Evolutionary conservation across 2,113 vertebrate genomes (phyloP), one percentile per base, ranked within the genome.

Genomic region (Gasterosteus aculeatus): DNA sequence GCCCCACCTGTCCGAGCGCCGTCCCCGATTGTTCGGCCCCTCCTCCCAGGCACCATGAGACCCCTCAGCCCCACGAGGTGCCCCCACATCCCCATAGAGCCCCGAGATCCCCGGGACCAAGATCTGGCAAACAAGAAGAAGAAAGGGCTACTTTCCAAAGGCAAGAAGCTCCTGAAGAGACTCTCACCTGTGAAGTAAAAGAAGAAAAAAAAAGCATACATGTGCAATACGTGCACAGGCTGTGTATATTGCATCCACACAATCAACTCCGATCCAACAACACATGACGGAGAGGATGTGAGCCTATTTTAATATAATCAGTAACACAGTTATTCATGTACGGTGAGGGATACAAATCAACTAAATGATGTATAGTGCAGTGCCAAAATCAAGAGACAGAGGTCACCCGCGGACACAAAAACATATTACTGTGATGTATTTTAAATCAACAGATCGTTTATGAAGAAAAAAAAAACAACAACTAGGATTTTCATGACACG

Each of bases 61-160:
- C 94, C 95, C 87, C 95, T 96, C 81, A 96, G 96, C 89, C 97
- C 97, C 33, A 92, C 95, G 65, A 95, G 92, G 85, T 88, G 67
- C 47, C 87, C 79, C 22, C 82, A 76, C 12, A 6, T 84, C 26
- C 87, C 85, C 0, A 54, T 86, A 76, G 87, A 86, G 22, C 69
- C 83, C 46, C 75, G 94, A 89, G 95, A 95, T 49, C 71, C 85
- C 33, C 72, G 94, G 89, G 96, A 95, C 16, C 96, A 96, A 92
- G 96, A 96, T 84, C 88, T 97, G 91, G 81, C 96, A 75, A 96
- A 96, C 92, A 98, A 95, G 94, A 99, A 98, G 95, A 99, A 97
- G 94, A 98, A 98, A 93, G 97, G 98, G 92, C 95, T 99, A 63
- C 95, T 99, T 73, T 99, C 97, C 88, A 99, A 97, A 93, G 97